These are phyloP conservation scores for Arenaria interpres DNA, from an alignment of 2,113 vertebrate species.

Conservation along the genomic window DNA sequence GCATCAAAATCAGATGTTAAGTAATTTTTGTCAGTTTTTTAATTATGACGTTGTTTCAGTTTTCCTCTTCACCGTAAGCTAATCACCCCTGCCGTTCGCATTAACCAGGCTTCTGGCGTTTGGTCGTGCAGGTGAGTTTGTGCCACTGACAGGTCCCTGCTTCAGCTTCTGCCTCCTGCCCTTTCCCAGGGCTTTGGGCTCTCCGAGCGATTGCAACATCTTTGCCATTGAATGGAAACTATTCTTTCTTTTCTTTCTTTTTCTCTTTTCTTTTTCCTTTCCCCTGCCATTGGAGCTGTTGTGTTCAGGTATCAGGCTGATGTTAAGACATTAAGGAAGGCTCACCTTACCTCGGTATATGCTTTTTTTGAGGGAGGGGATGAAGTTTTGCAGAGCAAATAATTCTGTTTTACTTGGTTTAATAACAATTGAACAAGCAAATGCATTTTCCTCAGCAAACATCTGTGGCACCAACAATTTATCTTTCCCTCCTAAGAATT, in stretches of 20 bases:
- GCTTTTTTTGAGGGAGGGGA: not conserved
- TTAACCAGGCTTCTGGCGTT: not conserved
- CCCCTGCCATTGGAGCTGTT: not conserved
- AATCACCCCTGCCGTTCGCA: not conserved
- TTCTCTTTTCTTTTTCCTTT: not conserved
- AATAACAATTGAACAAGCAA: not conserved
- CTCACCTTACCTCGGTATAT: not conserved
- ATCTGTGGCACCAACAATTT: not conserved
- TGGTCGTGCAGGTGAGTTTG: not conserved
- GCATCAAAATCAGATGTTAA: not conserved
- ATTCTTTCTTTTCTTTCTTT: not conserved
- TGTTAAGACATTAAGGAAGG: not conserved
- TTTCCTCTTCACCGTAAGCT: not conserved
- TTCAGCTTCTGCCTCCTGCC: not conserved
- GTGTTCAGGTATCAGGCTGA: not conserved
- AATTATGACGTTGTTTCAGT: not conserved
- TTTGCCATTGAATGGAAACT: not conserved
- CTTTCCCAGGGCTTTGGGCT: not conserved
- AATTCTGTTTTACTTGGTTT: not conserved
- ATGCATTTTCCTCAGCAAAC: not conserved
- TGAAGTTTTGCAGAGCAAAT: not conserved
- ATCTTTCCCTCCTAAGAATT: not conserved
- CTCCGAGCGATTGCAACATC: not conserved
- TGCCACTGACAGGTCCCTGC: rapidly evolving
- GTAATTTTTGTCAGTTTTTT: not conserved